Base-by-base conservation (phyloP, 2,888 invertebrate species). In the Pammene fasciana region DNA sequence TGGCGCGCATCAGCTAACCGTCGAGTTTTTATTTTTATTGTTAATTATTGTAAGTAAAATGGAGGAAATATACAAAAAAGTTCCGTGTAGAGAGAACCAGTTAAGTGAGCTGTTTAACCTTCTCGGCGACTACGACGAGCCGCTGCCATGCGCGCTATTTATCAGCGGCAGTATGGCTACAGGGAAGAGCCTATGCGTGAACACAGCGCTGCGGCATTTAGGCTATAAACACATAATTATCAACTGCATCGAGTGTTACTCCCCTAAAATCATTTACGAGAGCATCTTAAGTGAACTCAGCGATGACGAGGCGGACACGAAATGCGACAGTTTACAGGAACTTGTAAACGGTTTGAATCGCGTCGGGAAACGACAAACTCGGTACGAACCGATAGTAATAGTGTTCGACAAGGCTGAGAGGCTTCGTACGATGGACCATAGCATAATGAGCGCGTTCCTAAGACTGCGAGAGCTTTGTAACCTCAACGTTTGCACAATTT, bases 161-260 rank as follows among this genome's bases (percentile, higher is more conserved):
- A 78, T 97, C 65, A 95, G 95, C 83, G 98, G 98, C n/a, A 96
- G 96, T 82, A 95, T 96, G 75, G 95, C 96, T 10, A 96, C 96
- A 26, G 98, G 97, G 38, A 98, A 98, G 93, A 94, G 95, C n/a
- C 85, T 95, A 16, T 93, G 97, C 68, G 83, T 96, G 5, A 93
- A 92, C 65, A 89, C 93, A 10, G 86, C 96, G 11, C 84, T 98
- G 5, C 81, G 90, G 48, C 85, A 90, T 78, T 86, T 95, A 52
- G 82, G 93, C 62, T 94, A 95, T 72, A 94, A 93, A 84, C 90
- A 94, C 77, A 94, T 95, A 41, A 82, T 94, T 48, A 90, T 98
- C 38, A 96, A 97, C 88, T 96, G 97, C 81, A 94, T 97, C 8
- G 97, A 98, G 87, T 97, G 96, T 83, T 96, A 96, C 84, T 94